phyloP scores from a whole-genome alignment of 2,113 vertebrate species.

The Elachura formosa region DNA sequence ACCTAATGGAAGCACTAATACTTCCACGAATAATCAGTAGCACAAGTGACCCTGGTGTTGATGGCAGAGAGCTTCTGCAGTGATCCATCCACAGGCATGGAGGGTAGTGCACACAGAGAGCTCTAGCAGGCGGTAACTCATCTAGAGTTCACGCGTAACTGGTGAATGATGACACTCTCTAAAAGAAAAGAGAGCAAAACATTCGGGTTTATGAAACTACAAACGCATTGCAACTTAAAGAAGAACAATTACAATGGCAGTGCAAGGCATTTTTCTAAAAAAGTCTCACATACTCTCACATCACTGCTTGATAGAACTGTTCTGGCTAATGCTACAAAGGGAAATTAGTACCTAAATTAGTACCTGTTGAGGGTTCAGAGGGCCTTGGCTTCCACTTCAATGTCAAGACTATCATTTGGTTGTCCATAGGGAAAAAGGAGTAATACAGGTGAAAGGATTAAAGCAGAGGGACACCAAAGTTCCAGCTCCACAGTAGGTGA shows the following conservation, averaged over 20 bases:
- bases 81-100: conserved; percentile 51
- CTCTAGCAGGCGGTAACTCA: conserved; percentile 58
- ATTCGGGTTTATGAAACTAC: neutral
- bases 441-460: neutral
- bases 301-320: neutral
- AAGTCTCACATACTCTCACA: neutral
- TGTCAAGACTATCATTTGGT: neutral
- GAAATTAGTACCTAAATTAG: neutral
- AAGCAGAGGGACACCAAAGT: neutral
- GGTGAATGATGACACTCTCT: conserved; percentile 86
- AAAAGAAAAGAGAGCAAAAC: conserved; percentile 67
- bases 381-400: neutral
- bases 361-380: neutral
- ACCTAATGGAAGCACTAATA: conserved; percentile 51
- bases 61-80: conserved; percentile 27
- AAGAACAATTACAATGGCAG: neutral
- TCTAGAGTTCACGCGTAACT: conserved; percentile 80
- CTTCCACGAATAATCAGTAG: conserved; percentile 74
- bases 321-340: neutral
- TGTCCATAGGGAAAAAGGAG: neutral
- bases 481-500: neutral
- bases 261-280: neutral
- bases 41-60: conserved; percentile 58
- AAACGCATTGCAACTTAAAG: neutral
- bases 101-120: conserved; percentile 38